Conservation (phyloP, 2,113 vertebrate genomes). For the Python bivittatus region DNA sequence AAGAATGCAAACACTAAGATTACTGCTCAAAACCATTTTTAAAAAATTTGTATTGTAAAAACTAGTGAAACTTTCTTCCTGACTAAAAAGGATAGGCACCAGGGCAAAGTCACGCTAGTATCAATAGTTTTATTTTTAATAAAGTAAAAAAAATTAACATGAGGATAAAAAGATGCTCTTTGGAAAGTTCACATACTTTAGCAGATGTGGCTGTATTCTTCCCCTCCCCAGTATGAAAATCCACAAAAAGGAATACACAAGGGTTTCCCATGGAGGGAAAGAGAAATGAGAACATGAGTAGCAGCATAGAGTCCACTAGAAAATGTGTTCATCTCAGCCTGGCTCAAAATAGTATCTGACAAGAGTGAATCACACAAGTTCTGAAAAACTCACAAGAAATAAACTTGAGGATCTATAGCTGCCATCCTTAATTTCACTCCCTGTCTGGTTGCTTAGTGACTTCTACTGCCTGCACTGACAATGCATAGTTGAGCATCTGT, state of each 20-base stretch:
- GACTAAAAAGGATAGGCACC: neutral
- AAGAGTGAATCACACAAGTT: constrained; percentile 70
- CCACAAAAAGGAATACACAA: constrained; percentile 26
- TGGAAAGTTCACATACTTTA: neutral
- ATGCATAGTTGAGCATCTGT: constrained; percentile 55
- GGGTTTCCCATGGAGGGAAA: constrained; percentile 46
- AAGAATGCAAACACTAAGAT: neutral
- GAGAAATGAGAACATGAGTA: constrained; percentile 44
- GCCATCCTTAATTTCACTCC: constrained; percentile 72
- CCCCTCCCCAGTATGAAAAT: constrained; percentile 6
- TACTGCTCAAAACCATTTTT: neutral
- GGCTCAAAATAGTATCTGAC: constrained; percentile 74
- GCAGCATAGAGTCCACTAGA: constrained; percentile 57
- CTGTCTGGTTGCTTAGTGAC: constrained; percentile 71
- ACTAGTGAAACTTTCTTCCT: neutral
- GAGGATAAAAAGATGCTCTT: neutral
- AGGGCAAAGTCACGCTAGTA: neutral
- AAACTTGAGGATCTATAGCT: constrained; percentile 76
- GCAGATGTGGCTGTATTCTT: neutral
- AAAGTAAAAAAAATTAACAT: neutral
- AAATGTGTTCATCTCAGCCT: constrained; percentile 66
- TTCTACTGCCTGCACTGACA: constrained; percentile 65
- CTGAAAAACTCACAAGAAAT: constrained; percentile 75
- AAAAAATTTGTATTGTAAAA: neutral
- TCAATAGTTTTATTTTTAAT: neutral